These are phyloP conservation scores for Bactericera cockerelli DNA, from an alignment of 1,140 invertebrate genomes.

Conservation along the genomic window DNA sequence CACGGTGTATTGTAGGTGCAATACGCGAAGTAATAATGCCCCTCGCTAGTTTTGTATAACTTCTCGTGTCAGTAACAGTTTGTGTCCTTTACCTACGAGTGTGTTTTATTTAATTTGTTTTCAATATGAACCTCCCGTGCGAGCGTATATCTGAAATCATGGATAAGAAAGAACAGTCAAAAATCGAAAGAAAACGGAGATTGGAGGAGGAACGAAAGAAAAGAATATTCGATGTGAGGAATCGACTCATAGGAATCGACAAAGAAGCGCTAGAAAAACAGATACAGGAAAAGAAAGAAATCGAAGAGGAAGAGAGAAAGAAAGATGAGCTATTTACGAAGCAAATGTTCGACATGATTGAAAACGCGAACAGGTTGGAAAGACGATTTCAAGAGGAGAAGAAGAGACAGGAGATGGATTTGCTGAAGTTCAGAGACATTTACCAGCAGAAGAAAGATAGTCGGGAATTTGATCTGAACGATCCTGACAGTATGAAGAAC, in stretches of 20 bases:
- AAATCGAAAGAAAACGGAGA: background rate
- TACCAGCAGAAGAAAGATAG: slow-evolving; percentile 57
- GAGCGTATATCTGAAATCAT: background rate
- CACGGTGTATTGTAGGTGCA: too few species aligned
- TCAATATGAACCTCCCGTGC: too few species aligned
- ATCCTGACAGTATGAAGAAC: slow-evolving; percentile 59
- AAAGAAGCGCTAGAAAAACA: slow-evolving; percentile 9
- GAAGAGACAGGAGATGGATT: slow-evolving; percentile 44
- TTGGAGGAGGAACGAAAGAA: slow-evolving; percentile 6
- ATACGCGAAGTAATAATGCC: too few species aligned
- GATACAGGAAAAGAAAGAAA: background rate
- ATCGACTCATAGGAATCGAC: slow-evolving; percentile 7
- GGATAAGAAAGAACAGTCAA: slow-evolving; percentile 3
- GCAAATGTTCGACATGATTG: slow-evolving; percentile 11
- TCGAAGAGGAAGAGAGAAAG: background rate
- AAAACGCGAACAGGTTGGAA: background rate
- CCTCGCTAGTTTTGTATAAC: too few species aligned
- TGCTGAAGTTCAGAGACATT: slow-evolving; percentile 52
- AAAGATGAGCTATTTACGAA: slow-evolving; percentile 16
- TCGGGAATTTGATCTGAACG: slow-evolving; percentile 70
- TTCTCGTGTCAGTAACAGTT: too few species aligned
- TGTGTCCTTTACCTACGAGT: too few species aligned
- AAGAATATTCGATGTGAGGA: slow-evolving; percentile 4
- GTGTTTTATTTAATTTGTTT: too few species aligned
- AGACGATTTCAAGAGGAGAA: slow-evolving; percentile 29